These are phyloP conservation scores for Glareola pratincola DNA, from an alignment of 2,113 vertebrate species.

Conservation along the genomic window DNA sequence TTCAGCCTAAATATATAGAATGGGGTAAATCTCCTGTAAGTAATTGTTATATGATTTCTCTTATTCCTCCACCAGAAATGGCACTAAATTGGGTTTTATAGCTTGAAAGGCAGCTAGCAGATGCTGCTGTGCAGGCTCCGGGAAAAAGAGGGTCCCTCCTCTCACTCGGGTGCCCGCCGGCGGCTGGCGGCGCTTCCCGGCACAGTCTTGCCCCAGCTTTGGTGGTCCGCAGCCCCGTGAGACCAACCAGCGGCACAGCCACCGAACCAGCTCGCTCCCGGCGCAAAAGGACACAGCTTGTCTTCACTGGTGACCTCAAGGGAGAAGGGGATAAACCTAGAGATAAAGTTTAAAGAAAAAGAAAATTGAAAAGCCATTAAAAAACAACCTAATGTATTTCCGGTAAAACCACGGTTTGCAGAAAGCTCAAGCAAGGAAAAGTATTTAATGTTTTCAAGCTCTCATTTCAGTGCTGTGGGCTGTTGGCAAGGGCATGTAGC, in stretches of 20 bases:
- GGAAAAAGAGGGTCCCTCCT: background rate
- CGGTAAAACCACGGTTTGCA: background rate
- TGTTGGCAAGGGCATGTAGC: too few relatives aligned
- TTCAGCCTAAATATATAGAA: background rate
- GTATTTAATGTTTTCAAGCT: background rate
- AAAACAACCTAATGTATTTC: background rate
- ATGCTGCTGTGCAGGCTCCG: background rate
- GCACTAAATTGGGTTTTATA: background rate
- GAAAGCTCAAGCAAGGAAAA: background rate
- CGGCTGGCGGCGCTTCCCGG: background rate
- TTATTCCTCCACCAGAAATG: background rate
- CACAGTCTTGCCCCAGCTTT: fast-evolving
- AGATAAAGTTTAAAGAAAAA: background rate
- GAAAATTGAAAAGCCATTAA: background rate
- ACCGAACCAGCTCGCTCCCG: background rate
- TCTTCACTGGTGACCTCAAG: background rate
- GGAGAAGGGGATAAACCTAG: background rate
- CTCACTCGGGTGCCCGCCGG: fast-evolving
- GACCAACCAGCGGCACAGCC: background rate
- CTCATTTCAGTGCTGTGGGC: background rate
- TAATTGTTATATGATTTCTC: constrained; percentile 33
- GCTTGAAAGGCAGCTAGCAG: background rate
- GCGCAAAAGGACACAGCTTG: fast-evolving
- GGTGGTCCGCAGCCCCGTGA: background rate
- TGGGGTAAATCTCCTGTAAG: constrained; percentile 40